These are phyloP conservation scores for Psittacula echo DNA, from an alignment of 2,797 vertebrate species.

Conservation along the genomic window DNA sequence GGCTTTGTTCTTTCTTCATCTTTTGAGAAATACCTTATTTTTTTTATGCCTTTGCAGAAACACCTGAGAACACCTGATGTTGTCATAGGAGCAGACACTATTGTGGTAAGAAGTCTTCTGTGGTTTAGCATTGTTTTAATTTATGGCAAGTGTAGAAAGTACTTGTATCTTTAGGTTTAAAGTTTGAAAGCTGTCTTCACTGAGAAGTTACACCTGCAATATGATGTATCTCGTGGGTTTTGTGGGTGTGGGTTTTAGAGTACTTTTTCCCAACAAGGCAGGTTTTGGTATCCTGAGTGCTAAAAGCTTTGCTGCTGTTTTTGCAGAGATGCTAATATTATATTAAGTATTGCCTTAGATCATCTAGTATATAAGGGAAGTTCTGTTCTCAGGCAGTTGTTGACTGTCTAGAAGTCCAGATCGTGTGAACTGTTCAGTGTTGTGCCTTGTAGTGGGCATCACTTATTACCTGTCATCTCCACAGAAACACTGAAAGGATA, in stretches of 20 bases:
- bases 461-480: neutral
- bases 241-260: rapidly evolving
- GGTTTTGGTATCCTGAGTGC: neutral
- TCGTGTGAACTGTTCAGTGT: neutral
- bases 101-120: slow-evolving; percentile 86
- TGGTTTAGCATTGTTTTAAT: neutral
- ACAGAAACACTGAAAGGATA: neutral
- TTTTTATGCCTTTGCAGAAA: slow-evolving; percentile 78
- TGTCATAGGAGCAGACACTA: slow-evolving; percentile 96
- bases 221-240: rapidly evolving
- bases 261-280: neutral
- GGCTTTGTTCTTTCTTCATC: neutral
- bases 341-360: neutral
- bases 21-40: neutral
- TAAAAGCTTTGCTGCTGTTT: neutral
- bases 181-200: neutral
- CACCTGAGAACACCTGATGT: slow-evolving; percentile 91
- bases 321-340: neutral
- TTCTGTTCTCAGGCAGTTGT: neutral
- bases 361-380: neutral
- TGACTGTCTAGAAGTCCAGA: neutral
- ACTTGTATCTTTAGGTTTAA: neutral
- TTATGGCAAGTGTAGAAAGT: neutral
- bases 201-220: neutral
- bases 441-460: neutral